Evolutionary conservation across 1,140 invertebrate species (phyloP).

Genomic region (Pteromalus puparum): DNA sequence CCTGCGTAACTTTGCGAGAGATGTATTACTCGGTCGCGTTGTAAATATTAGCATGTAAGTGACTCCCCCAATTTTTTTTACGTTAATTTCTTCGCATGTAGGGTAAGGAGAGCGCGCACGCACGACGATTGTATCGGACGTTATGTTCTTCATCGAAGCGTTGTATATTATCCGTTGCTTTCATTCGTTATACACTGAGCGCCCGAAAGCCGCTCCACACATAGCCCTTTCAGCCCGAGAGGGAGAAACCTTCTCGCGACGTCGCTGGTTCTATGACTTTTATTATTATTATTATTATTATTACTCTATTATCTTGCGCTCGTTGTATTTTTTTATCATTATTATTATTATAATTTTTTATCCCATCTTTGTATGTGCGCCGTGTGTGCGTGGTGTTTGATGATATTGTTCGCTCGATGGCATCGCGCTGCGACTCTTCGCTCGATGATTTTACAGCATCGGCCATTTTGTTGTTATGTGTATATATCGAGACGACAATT

Average conservation of each 20-base stretch:
- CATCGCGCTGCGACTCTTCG: conserved; percentile 19
- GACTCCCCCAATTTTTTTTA: neutral
- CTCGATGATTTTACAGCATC: conserved; percentile 11
- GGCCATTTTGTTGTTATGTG: conserved; percentile 47
- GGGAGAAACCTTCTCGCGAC: conserved; percentile 49
- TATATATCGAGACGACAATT: conserved; percentile 35
- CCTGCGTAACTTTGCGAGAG: conserved; percentile 11
- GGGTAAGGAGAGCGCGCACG: neutral
- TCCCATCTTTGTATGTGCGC: neutral
- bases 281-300: neutral
- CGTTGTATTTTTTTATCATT: conserved; percentile 32
- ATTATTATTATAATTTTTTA: conserved; percentile 16
- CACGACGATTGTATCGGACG: conserved; percentile 26
- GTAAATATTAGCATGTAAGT: conserved; percentile 48
- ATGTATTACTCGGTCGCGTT: conserved; percentile 12
- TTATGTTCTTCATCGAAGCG: conserved; percentile 13
- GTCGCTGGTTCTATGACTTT: conserved; percentile 33
- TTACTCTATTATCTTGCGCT: conserved; percentile 6
- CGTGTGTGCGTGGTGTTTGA: conserved; percentile 32
- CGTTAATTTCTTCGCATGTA: conserved; percentile 12
- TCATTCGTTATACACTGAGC: neutral
- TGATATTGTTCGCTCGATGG: conserved; percentile 25
- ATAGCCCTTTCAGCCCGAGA: conserved; percentile 47
- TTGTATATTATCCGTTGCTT: conserved; percentile 25
- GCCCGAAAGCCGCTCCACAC: conserved; percentile 30